These are phyloP conservation scores for Cosmia trapezina DNA, from an alignment of 2,888 invertebrate genomes.

Conservation along the genomic window DNA sequence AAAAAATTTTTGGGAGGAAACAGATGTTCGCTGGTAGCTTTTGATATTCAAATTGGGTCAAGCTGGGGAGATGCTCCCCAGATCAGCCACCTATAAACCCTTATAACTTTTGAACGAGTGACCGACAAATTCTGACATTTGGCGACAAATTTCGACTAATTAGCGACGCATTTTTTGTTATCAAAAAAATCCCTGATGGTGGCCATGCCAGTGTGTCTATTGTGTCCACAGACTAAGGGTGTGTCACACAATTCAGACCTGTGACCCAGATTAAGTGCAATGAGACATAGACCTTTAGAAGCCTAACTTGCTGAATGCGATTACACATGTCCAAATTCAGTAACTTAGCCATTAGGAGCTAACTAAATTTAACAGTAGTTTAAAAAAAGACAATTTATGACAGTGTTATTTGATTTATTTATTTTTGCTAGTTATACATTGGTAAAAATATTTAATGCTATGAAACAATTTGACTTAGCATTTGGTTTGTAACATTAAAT, in stretches of 20 bases:
- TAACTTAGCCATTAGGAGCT: neutral
- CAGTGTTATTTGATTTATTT: conserved; percentile 90
- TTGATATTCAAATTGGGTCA: too few species aligned
- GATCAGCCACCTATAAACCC: too few species aligned
- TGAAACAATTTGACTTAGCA: conserved; percentile 89
- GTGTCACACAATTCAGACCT: neutral
- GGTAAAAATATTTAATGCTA: conserved; percentile 90
- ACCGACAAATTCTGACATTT: too few species aligned
- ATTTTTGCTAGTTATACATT: conserved; percentile 90
- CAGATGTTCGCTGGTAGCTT: too few species aligned
- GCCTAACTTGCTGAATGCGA: neutral
- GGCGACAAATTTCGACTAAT: too few species aligned
- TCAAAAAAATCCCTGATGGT: too few species aligned
- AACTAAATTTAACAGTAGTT: neutral
- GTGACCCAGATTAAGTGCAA: neutral
- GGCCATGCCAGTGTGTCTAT: too few species aligned
- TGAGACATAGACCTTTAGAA: neutral
- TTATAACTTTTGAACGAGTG: too few species aligned
- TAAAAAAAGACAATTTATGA: conserved; percentile 66
- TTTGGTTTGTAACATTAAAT: conserved; percentile 86
- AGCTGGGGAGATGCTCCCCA: too few species aligned
- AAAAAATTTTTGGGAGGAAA: too few species aligned
- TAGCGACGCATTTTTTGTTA: too few species aligned
- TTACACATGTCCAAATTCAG: neutral
- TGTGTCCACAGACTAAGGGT: too few species aligned